phyloP scores from a whole-genome alignment of 92 coral and sea anemone genomes.

The Virgularia gustaviana region DNA sequence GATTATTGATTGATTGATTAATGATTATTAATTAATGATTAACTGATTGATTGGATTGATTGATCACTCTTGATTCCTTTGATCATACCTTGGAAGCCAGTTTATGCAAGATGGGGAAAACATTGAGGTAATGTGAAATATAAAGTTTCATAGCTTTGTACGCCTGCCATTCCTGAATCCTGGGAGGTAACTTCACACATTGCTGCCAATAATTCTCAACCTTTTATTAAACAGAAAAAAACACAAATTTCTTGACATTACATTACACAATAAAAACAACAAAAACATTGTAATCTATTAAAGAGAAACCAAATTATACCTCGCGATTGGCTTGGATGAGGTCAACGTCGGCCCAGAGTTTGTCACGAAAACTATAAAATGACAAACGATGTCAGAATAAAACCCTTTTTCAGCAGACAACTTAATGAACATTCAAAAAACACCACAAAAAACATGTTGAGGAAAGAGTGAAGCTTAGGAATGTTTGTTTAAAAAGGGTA shows the following conservation, averaged over 20 bases:
- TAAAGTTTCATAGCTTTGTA: slow-evolving; percentile 89
- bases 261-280: too few species aligned
- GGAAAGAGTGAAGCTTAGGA: too few species aligned
- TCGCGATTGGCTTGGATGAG: slow-evolving; percentile 80
- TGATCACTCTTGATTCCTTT: neutral
- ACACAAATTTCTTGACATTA: neutral
- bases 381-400: neutral
- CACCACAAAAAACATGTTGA: too few species aligned
- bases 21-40: too few species aligned
- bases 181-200: slow-evolving; percentile 76
- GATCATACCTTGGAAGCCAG: slow-evolving; percentile 79
- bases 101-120: slow-evolving; percentile 89
- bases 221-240: slow-evolving; percentile 35
- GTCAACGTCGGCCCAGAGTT: slow-evolving; percentile 97
- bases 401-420: neutral
- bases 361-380: slow-evolving; percentile 80
- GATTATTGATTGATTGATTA: too few species aligned
- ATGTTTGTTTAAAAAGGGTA: too few species aligned
- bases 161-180: slow-evolving; percentile 98
- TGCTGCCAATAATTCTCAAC: slow-evolving; percentile 98
- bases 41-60: too few species aligned
- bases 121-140: slow-evolving; percentile 75
- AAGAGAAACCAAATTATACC: slow-evolving; percentile 39
- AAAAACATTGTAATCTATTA: neutral
- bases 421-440: too few species aligned